Conservation (phyloP, 2,113 vertebrate species). For the Myrmecophaga tridactyla region DNA sequence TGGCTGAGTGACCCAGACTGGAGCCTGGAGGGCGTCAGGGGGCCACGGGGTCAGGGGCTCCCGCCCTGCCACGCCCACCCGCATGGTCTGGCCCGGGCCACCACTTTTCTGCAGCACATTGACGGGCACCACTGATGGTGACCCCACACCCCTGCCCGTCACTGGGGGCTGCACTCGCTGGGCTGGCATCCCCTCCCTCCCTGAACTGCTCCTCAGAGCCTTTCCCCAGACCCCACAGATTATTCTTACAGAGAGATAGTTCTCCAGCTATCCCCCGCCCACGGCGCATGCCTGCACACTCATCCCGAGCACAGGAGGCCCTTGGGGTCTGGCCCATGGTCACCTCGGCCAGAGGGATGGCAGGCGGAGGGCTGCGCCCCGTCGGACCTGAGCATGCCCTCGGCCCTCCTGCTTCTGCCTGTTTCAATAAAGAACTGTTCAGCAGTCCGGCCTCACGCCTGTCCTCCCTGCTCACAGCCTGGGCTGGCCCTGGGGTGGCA, state of each 20-base stretch:
- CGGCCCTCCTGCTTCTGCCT: conserved; percentile 17
- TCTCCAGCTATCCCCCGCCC: conserved; percentile 38
- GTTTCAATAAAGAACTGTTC: conserved; percentile 75
- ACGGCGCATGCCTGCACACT: background rate
- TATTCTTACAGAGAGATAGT: conserved; percentile 74
- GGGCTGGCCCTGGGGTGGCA: background rate
- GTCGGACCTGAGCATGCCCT: background rate
- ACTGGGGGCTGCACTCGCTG: background rate
- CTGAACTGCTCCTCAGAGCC: conserved; percentile 34
- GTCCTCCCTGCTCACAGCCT: background rate
- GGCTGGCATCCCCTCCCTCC: conserved; percentile 9
- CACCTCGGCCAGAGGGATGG: background rate
- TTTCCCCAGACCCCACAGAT: conserved; percentile 48
- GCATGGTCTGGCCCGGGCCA: background rate
- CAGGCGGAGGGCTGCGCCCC: background rate
- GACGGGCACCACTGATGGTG: conserved; percentile 70
- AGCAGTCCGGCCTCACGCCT: background rate
- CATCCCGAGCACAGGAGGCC: background rate
- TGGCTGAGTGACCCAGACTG: conserved; percentile 71
- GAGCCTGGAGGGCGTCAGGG: conserved; percentile 63
- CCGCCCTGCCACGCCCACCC: conserved; percentile 32
- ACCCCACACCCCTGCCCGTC: background rate
- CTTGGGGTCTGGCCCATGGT: background rate
- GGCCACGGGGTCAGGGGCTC: conserved; percentile 52
- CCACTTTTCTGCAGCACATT: conserved; percentile 72